Base-by-base conservation (phyloP, 2,888 invertebrate species). In the Gasteruption jaculator region DNA sequence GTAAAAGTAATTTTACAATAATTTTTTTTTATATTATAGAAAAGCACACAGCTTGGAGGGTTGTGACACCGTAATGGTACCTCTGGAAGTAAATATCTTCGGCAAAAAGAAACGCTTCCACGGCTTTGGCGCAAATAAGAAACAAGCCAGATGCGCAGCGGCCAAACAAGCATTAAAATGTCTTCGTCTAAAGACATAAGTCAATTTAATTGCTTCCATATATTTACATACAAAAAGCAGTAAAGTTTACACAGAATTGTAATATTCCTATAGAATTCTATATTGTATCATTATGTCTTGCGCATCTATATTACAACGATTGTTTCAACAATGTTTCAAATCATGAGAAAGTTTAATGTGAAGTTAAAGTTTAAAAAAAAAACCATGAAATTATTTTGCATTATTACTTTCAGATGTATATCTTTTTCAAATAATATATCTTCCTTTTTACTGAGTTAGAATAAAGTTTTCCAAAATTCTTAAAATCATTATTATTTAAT, bases 91-190 rank as follows among this genome's bases (percentile, higher is more conserved):
- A 43, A 76, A 76, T 16, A 75, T 80, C 45, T 71, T 76, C 32
- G 83, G 82, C 1, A 70, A 75, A 14, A 71, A 71, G 12, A 74
- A 77, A 48, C 71, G 73, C 1, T 85, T 85, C 0, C 74, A 79
- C 58, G 90, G 90, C 0, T 80, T 84, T 56, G 90, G 89, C 0
- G 65, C 64, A 1, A 89, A 85, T 64, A 82, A 81, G 58, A 71
- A 72, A 10, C 77, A 81, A 58, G 89, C 89, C 0, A 88, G 85
- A 62, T 76, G 82, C 18, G 85, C 89, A 0, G 88, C 89, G 0
- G 82, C 90, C 0, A 90, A 90, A 65, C 75, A 85, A 41, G 89
- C 88, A 0, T 72, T 90, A 12, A 65, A 62, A 49, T 56, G 45
- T 32, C 43, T 63, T 3, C 42, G 53, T n/a, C 41, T 29, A 15